Evolutionary conservation across 2,113 vertebrate species (phyloP).

Genomic region (Natator depressus): DNA sequence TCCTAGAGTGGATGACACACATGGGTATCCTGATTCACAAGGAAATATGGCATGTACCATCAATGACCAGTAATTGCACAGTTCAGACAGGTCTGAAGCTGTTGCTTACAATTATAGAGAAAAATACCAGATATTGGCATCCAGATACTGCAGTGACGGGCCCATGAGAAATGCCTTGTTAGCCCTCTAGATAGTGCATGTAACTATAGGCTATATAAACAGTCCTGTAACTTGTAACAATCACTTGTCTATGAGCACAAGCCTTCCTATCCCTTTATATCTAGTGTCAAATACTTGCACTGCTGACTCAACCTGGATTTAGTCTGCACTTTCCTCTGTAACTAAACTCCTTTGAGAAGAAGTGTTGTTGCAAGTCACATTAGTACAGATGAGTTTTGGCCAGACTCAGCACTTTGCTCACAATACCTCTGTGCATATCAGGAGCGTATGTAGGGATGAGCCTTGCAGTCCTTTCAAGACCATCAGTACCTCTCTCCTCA

Average conservation of each 20-base stretch:
- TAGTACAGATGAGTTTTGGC: neutral
- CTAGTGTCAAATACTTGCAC: neutral
- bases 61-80: neutral
- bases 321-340: neutral
- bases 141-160: neutral
- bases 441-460: accelerated
- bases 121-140: neutral
- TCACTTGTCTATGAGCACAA: too few species aligned
- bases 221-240: neutral
- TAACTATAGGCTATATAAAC: neutral
- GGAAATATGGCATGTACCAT: neutral
- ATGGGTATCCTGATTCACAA: neutral
- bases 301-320: neutral
- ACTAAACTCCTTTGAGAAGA: neutral
- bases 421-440: neutral
- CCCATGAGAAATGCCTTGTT: neutral
- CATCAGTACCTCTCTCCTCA: neutral
- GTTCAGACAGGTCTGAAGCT: neutral
- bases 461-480: neutral
- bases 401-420: neutral
- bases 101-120: neutral
- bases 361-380: neutral
- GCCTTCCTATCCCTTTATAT: neutral
- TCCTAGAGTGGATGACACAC: neutral
- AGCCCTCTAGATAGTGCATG: neutral